phyloP scores from a whole-genome alignment of 2,797 vertebrate genomes.

The Scolopax bukidnonensis region DNA sequence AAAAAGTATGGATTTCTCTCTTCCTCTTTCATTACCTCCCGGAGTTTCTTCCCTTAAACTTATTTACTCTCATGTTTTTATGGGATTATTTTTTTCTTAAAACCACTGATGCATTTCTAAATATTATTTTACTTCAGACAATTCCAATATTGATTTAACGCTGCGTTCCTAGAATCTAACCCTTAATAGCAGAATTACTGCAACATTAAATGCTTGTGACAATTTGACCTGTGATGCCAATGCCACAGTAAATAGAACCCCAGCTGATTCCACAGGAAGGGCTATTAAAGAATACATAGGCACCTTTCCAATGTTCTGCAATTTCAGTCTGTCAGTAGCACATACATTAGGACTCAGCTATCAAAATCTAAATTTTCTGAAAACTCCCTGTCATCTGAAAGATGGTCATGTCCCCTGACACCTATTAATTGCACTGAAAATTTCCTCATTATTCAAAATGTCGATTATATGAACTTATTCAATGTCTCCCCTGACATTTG shows the following conservation, averaged over 20 bases:
- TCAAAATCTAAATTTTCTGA: constrained; percentile 56
- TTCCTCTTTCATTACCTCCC: background rate
- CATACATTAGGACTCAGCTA: background rate
- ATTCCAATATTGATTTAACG: constrained; percentile 9
- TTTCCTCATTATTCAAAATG: constrained; percentile 59
- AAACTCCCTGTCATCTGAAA: constrained; percentile 13
- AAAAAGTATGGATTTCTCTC: background rate
- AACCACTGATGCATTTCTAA: background rate
- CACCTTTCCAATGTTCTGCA: background rate
- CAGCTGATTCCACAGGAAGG: background rate
- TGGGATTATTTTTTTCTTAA: background rate
- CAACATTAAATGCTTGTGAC: background rate
- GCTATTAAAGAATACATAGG: background rate
- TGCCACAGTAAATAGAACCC: constrained; percentile 21
- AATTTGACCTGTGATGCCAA: background rate
- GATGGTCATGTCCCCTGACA: constrained; percentile 44
- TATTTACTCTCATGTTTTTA: background rate
- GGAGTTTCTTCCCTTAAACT: background rate
- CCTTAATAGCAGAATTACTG: background rate
- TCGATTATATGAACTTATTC: constrained; percentile 50
- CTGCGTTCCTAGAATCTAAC: background rate
- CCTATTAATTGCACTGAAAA: constrained; percentile 62
- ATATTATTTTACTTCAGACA: background rate
- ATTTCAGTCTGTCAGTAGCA: constrained; percentile 2
- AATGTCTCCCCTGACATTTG: constrained; percentile 50